A percentile compares a stretch with the other conserved stretches of the same genome.
Conservation (phyloP, 2,113 vertebrate species). For the Natator depressus region DNA sequence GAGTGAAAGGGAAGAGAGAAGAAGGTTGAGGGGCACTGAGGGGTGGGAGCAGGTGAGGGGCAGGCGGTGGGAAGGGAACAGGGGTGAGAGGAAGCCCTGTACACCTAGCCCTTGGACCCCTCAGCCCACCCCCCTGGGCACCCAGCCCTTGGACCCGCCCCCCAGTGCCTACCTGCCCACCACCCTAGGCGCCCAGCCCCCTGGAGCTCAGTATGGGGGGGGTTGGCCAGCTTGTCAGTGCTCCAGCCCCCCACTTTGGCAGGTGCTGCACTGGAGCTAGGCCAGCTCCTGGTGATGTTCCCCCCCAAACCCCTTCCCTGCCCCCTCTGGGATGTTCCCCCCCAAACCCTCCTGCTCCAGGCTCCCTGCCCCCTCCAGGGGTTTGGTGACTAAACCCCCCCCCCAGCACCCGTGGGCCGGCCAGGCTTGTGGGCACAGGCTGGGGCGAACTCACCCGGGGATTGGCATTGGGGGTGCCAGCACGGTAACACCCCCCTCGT, state of each 20-base stretch:
- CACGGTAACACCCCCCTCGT: no score
- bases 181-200: rapidly evolving
- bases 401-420: rapidly evolving
- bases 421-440: neutral
- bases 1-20: neutral
- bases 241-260: no score
- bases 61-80: neutral
- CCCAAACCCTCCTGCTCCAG: rapidly evolving
- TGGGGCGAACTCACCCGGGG: neutral
- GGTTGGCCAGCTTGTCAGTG: no score
- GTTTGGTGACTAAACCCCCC: neutral
- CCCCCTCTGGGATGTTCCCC: neutral
- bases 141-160: neutral
- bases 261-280: no score
- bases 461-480: neutral
- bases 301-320: neutral
- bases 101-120: neutral
- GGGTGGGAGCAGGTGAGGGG: neutral
- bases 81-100: no score
- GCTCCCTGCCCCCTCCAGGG: neutral
- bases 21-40: neutral
- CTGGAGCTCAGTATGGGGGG: neutral
- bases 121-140: neutral
- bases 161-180: rapidly evolving
- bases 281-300: neutral